A percentile compares a stretch with the other conserved stretches of the same genome.
Evolutionary conservation across 2,113 vertebrate species (phyloP).

Genomic region (Otolemur garnettii): DNA sequence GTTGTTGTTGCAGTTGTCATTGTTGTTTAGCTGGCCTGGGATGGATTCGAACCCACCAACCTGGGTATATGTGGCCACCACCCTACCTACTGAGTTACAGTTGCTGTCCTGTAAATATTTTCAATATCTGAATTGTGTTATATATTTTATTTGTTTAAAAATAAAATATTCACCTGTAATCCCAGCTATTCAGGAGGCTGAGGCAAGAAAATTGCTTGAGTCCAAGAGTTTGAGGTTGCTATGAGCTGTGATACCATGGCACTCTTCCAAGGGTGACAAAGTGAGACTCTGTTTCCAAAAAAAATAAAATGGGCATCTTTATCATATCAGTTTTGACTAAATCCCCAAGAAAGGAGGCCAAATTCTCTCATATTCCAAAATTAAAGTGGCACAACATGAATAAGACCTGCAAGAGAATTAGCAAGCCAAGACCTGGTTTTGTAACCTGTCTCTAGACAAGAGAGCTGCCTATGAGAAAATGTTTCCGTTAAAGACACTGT

Average conservation of each 20-base stretch:
- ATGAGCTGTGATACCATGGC: no score
- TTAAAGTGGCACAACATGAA: background rate
- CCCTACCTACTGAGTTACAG: no score
- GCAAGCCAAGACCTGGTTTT: background rate
- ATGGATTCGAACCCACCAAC: no score
- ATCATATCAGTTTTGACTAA: background rate
- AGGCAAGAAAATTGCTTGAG: no score
- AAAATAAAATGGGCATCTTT: background rate
- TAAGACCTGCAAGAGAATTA: background rate
- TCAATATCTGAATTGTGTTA: background rate
- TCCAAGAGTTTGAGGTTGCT: no score
- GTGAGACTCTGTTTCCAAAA: no score
- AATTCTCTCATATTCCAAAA: background rate
- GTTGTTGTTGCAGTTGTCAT: no score
- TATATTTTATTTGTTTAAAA: background rate
- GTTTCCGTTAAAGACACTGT: background rate
- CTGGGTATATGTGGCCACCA: no score
- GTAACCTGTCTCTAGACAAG: background rate
- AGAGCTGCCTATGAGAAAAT: background rate
- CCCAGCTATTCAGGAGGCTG: no score
- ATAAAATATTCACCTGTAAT: no score
- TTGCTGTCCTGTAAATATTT: background rate
- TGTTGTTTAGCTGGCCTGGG: no score
- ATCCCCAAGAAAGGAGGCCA: background rate
- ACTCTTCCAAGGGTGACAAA: no score